Percentiles rank a stretch among this genome's conserved stretches.
These are phyloP conservation scores for Luehdorfia chinensis DNA, from an alignment of 1,140 invertebrate species.

Conservation along the genomic window DNA sequence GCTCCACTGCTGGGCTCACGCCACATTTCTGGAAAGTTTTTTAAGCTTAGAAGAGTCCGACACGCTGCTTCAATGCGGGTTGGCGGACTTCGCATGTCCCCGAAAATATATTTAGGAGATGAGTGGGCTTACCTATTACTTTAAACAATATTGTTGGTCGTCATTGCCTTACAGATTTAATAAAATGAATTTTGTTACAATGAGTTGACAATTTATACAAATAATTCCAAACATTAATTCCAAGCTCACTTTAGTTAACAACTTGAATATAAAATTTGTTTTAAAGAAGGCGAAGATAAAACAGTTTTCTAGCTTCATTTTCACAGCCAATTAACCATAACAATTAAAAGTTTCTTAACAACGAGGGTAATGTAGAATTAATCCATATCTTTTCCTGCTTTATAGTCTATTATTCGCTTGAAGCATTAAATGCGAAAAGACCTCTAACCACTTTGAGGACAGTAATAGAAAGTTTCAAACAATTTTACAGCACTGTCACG, in stretches of 20 bases:
- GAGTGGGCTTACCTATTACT: no score
- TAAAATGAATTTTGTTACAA: no score
- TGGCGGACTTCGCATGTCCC: no score
- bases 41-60: no score
- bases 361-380: constrained; percentile 13
- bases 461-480: constrained; percentile 23
- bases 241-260: constrained; percentile 10
- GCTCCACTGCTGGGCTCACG: no score
- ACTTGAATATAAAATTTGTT: constrained; percentile 7
- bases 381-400: constrained; percentile 18
- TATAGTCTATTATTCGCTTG: constrained; percentile 16
- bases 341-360: constrained; percentile 17
- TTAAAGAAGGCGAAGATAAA: constrained; percentile 9
- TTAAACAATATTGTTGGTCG: no score
- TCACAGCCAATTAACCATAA: constrained; percentile 17
- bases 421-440: constrained; percentile 13
- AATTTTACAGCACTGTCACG: constrained; percentile 22
- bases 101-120: no score
- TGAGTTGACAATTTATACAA: no score
- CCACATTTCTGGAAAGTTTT: no score
- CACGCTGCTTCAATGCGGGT: no score
- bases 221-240: no score
- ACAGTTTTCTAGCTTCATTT: constrained; percentile 8
- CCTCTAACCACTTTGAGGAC: constrained; percentile 17
- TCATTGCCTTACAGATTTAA: no score